Evolutionary conservation across 2,113 vertebrate genomes (phyloP), one percentile per base, ranked within the genome.

Genomic region (Columba janthina): DNA sequence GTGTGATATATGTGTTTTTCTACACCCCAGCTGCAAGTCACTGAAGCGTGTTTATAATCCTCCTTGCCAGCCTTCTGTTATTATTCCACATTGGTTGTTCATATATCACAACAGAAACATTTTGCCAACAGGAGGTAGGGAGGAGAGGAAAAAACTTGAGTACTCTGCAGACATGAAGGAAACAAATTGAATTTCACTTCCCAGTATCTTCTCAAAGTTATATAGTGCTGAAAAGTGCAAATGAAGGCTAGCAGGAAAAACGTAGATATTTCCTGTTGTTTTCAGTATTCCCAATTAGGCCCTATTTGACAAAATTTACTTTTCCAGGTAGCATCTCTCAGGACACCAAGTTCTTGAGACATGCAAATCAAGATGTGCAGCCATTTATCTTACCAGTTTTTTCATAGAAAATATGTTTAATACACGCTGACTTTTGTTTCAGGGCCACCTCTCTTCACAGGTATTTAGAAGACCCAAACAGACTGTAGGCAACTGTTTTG

Each of bases 1-100:
- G 46, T 18, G 17, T 86, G 91, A 92, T 92, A 18, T 25, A 83
- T 53, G 40, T 54, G 40, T 57, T 94, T 90, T 85, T 76, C 79
- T 92, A 77, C 64, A 66, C 56, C 31, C 75, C 76, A 92, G 91
- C 83, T 95, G 79, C 94, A 76, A 66, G 71, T 88, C 79, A 80
- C 67, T 85, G 57, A 29, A 72, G 53, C 0, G 0, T 72, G 54
- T 80, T 88, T 86, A 58, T 57, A 83, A 83, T 44, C 38, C 66
- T 85, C 58, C 79, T 80, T 2, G 2, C 22, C 71, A 79, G 5
- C 6, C 50, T 79, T 90, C 71, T 2, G 1, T 51, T 90, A 61
- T 73, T 89, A 62, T 83, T 64, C 62, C 80, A 70, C 8, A 3
- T 10, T 20, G 36, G 56, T 29, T 58, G 48, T 38, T 89, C 84